These are phyloP conservation scores for Trachythela sp. DNA, from an alignment of 64 coral and sea anemone genomes.

Conservation along the genomic window DNA sequence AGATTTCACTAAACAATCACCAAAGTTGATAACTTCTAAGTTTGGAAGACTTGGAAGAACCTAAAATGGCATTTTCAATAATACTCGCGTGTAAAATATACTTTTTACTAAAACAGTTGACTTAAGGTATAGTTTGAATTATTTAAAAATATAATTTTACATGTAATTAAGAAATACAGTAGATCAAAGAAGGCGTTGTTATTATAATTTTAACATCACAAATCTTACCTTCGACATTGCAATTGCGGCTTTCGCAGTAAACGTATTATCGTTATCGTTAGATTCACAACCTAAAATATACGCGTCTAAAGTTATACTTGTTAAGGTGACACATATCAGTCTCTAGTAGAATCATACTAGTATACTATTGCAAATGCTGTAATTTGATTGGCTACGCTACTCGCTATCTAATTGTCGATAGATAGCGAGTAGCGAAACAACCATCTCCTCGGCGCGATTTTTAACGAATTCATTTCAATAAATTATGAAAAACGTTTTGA, in stretches of 20 bases:
- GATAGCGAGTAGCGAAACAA: no score
- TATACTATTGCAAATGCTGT: no score
- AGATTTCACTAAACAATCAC: slow-evolving; percentile 89
- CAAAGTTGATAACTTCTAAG: slow-evolving; percentile 90
- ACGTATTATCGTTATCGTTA: slow-evolving; percentile 98
- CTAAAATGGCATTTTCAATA: slow-evolving; percentile 24
- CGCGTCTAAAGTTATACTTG: neutral
- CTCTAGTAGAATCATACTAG: no score
- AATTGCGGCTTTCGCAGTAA: slow-evolving; percentile 75
- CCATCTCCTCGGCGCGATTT: no score
- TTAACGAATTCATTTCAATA: no score
- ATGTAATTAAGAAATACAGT: neutral
- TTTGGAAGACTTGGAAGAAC: slow-evolving; percentile 63
- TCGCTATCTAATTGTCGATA: no score
- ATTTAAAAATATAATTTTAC: no score
- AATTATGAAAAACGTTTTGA: no score
- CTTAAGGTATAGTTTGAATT: no score
- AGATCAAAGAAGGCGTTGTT: neutral
- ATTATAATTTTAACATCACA: neutral
- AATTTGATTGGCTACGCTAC: no score
- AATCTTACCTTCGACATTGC: slow-evolving; percentile 78
- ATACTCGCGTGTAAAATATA: neutral
- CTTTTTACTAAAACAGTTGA: neutral
- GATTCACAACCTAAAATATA: slow-evolving; percentile 66
- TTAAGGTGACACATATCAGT: neutral